These are phyloP conservation scores for Lasiurus cinereus DNA, from an alignment of 2,113 vertebrate species.

Conservation along the genomic window DNA sequence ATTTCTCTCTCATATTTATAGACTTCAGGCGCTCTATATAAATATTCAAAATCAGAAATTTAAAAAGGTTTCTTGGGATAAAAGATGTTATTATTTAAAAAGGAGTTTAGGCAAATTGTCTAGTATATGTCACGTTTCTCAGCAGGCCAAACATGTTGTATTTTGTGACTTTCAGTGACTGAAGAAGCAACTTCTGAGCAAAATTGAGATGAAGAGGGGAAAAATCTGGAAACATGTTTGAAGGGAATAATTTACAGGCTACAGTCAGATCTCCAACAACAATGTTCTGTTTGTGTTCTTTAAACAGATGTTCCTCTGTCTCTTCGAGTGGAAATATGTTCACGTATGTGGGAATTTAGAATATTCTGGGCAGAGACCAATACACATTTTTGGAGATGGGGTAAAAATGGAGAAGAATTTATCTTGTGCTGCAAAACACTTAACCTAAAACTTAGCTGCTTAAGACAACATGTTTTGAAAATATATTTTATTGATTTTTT, in stretches of 20 bases:
- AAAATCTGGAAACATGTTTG: constrained; percentile 9
- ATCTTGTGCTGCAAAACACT: background rate
- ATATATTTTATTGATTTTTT: too few species aligned
- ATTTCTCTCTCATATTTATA: constrained; percentile 30
- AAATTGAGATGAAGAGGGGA: background rate
- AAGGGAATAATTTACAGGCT: constrained; percentile 11
- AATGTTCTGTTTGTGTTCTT: background rate
- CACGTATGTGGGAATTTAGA: constrained; percentile 19
- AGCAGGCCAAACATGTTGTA: background rate
- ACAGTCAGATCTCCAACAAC: background rate
- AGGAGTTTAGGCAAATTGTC: constrained; percentile 5
- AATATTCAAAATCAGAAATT: background rate
- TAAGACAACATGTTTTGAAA: background rate
- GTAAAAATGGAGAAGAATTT: constrained; percentile 30
- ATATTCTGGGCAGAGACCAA: background rate
- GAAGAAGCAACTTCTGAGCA: constrained; percentile 9
- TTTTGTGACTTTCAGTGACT: constrained; percentile 19
- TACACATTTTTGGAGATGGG: constrained; percentile 12
- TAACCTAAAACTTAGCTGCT: background rate
- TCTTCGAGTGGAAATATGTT: background rate
- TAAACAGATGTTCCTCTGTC: background rate
- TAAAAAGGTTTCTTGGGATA: background rate
- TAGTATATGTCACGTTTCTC: background rate
- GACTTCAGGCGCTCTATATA: background rate
- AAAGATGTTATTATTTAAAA: constrained; percentile 25